phyloP scores from a whole-genome alignment of 30 jellyfish, hydroid and myxozoan species.

The Nemopilema nomurai region DNA sequence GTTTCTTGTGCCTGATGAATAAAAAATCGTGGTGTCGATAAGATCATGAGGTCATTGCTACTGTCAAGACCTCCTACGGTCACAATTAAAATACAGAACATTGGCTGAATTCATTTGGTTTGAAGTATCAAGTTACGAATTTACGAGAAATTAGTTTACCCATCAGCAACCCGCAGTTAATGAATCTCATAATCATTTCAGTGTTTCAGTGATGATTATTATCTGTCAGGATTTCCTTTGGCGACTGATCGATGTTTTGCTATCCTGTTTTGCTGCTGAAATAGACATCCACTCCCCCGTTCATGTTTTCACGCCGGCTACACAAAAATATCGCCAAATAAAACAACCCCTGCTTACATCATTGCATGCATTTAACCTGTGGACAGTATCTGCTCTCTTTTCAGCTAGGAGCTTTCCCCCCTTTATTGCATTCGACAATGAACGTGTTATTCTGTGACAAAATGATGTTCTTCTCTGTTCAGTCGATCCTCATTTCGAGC shows the following conservation, averaged over 20 bases:
- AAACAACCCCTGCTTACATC: too few species aligned
- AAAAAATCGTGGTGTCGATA: background rate
- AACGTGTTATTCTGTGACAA: too few species aligned
- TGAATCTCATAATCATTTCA: background rate
- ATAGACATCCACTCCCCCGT: background rate
- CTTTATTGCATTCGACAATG: too few species aligned
- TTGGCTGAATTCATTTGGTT: background rate
- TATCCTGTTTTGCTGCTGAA: conserved; percentile 33
- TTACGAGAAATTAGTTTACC: background rate
- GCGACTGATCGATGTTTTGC: conserved; percentile 25
- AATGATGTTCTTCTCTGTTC: too few species aligned
- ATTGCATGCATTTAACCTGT: too few species aligned
- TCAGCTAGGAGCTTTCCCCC: too few species aligned
- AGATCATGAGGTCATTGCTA: background rate
- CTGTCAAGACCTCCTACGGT: background rate
- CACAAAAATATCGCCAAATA: background rate
- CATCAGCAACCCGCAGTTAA: conserved; percentile 6
- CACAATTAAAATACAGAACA: background rate
- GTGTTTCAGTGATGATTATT: conserved; percentile 1
- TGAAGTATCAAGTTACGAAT: background rate
- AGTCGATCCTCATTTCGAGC: too few species aligned
- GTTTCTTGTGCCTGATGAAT: background rate
- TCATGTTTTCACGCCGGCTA: background rate
- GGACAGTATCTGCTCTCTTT: too few species aligned
- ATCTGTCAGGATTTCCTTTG: conserved; percentile 61